Conservation (phyloP, 2,888 invertebrate species). For the Lepidonotus clava region DNA sequence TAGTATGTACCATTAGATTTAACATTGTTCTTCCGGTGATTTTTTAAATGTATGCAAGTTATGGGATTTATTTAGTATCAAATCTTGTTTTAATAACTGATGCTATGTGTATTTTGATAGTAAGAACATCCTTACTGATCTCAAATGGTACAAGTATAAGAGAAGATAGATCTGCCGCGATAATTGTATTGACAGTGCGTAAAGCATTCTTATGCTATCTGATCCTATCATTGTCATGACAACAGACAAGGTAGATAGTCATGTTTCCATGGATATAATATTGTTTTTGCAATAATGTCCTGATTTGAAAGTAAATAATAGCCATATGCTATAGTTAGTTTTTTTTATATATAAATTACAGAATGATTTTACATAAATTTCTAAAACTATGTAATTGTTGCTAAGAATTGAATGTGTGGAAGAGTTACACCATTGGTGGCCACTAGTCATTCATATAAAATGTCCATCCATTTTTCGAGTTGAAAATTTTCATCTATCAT, state of each 20-base stretch:
- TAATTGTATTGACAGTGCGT: neutral
- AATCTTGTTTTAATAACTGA: neutral
- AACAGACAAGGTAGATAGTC: no score
- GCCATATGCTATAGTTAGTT: neutral
- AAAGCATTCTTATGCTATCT: neutral
- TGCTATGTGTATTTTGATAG: neutral
- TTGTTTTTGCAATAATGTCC: neutral
- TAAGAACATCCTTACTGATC: neutral
- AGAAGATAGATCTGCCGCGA: neutral
- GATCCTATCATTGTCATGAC: no score
- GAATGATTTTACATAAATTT: neutral
- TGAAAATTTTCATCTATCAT: neutral
- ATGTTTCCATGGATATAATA: no score
- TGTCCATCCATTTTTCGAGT: neutral
- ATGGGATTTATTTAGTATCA: neutral
- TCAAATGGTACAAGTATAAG: neutral
- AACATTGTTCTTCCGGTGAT: neutral
- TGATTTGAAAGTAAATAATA: neutral
- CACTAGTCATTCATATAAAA: constrained; percentile 19
- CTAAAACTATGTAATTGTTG: neutral
- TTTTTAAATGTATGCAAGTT: neutral
- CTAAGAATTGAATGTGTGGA: neutral
- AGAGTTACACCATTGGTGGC: neutral
- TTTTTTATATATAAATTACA: neutral
- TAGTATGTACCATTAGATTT: neutral